phyloP scores from a whole-genome alignment of 2,113 vertebrate species.

The Nymphicus hollandicus region DNA sequence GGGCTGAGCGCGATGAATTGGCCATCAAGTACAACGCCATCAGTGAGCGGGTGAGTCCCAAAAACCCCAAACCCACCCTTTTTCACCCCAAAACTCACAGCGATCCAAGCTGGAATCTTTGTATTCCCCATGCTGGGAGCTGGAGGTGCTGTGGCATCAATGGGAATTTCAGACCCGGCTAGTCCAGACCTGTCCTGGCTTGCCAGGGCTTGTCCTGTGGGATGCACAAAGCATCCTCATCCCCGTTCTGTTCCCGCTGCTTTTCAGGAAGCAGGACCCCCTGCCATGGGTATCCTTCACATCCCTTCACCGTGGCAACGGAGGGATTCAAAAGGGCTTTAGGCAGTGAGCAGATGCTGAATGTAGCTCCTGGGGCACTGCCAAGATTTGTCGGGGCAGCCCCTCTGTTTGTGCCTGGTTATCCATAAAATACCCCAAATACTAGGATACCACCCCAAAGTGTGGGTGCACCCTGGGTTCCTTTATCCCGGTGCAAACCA shows the following conservation, averaged over 20 bases:
- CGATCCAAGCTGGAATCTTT: rapidly evolving
- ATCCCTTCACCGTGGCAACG: not conserved
- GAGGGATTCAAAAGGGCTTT: not conserved
- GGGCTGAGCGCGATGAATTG: constrained; percentile 90
- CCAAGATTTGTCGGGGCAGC: not conserved
- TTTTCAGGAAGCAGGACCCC: not conserved
- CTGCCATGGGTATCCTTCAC: not conserved
- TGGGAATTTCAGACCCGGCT: not conserved
- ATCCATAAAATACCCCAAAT: not conserved
- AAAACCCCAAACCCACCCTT: rapidly evolving
- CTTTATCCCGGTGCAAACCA: rapidly evolving
- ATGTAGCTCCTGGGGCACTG: not conserved
- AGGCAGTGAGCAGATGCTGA: not conserved
- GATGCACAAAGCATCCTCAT: not conserved
- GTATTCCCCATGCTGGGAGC: rapidly evolving
- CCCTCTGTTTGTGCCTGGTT: not conserved
- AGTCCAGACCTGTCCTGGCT: not conserved
- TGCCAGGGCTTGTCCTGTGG: not conserved
- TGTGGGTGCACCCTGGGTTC: rapidly evolving
- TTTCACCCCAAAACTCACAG: not conserved
- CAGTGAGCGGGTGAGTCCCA: constrained; percentile 85
- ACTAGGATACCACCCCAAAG: not conserved
- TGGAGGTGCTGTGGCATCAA: rapidly evolving
- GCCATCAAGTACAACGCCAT: constrained; percentile 93
- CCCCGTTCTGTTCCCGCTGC: rapidly evolving